Conservation (phyloP, 2,888 invertebrate genomes). For the Drepana falcataria region DNA sequence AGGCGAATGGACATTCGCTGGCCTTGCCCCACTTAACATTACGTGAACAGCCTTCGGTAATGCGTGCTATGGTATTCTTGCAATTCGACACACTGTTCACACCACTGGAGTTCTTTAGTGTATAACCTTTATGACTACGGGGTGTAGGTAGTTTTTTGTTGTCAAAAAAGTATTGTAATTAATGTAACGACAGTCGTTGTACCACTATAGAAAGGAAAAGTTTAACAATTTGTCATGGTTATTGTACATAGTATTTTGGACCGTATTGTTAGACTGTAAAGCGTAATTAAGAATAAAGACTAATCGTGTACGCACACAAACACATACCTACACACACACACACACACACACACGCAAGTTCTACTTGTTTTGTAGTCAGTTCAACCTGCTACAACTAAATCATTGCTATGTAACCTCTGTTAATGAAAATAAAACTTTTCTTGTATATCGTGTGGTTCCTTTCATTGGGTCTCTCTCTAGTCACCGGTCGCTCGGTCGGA, state of each 20-base stretch:
- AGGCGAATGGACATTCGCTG: conserved; percentile 43
- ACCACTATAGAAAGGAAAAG: not conserved
- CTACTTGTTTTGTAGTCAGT: too few species aligned
- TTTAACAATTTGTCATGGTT: not conserved
- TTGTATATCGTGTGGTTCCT: too few species aligned
- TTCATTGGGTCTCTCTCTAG: too few species aligned
- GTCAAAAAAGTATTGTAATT: not conserved
- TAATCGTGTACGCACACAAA: too few species aligned
- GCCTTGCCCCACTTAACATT: conserved; percentile 47
- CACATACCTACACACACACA: conserved; percentile 5
- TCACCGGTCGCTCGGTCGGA: too few species aligned
- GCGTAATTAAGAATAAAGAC: not conserved
- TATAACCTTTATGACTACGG: not conserved
- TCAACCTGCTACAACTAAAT: too few species aligned
- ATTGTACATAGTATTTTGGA: not conserved
- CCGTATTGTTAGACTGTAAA: not conserved
- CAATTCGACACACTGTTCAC: not conserved
- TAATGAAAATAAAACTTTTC: too few species aligned
- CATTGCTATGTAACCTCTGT: too few species aligned
- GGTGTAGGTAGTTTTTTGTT: not conserved
- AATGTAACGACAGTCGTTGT: not conserved
- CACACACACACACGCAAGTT: too few species aligned
- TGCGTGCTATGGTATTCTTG: not conserved
- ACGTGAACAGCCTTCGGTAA: conserved; percentile 6
- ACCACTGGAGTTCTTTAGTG: not conserved